A percentile compares a stretch with the other conserved stretches of the same genome.
Evolutionary conservation across 2,113 vertebrate species (phyloP).

Genomic region (Buteo buteo): DNA sequence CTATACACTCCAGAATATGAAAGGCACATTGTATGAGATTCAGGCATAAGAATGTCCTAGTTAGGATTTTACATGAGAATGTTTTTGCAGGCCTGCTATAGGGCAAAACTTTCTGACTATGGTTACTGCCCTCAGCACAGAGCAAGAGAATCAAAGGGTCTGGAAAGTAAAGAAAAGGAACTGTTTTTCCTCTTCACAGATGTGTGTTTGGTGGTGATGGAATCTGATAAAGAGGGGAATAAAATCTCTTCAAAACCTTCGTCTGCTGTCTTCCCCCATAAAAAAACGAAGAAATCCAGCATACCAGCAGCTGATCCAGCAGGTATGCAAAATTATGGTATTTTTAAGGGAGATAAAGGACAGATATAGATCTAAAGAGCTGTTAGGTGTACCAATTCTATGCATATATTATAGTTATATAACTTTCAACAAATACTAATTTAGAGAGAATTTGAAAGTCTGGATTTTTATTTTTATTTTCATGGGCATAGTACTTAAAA

Average conservation of each 20-base stretch:
- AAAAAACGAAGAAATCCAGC: constrained; percentile 46
- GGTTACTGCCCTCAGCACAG: neutral
- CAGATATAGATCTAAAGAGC: neutral
- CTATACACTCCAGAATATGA: neutral
- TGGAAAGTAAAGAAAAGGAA: neutral
- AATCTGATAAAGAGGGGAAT: constrained; percentile 58
- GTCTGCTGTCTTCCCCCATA: constrained; percentile 11
- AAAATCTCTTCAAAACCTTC: constrained; percentile 27
- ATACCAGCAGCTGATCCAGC: constrained; percentile 20
- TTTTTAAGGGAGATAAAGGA: neutral
- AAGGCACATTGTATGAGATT: neutral
- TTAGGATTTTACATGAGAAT: neutral
- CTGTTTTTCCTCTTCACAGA: constrained; percentile 45
- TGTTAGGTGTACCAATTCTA: neutral
- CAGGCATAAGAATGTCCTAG: neutral
- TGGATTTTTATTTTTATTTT: neutral
- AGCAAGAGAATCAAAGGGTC: neutral
- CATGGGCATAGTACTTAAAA: neutral
- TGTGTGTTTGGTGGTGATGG: constrained; percentile 4
- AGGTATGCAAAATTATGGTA: constrained; percentile 12
- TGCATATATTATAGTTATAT: neutral
- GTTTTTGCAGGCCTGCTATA: neutral
- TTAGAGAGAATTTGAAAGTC: neutral
- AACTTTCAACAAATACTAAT: neutral
- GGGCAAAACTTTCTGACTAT: neutral